Percentiles rank a stretch among this genome's conserved stretches.
Conservation (phyloP, 2,888 invertebrate species). For the Desoria tigrina region DNA sequence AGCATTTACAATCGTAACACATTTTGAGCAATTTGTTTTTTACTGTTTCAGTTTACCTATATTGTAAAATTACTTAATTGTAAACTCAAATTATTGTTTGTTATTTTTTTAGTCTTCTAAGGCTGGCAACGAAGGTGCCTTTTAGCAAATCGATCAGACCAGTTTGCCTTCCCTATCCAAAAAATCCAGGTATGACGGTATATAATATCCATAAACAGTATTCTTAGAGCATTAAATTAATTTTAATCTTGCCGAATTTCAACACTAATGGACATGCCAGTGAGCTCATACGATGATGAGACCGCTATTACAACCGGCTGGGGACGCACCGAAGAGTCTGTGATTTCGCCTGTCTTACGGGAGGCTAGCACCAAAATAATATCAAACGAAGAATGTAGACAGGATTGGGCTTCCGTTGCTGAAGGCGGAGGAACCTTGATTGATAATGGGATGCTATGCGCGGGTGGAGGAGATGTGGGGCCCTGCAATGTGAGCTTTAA, state of each 20-base stretch:
- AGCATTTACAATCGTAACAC: neutral
- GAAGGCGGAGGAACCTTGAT: constrained; percentile 40
- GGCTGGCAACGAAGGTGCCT: constrained; percentile 38
- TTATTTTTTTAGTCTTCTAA: constrained; percentile 35
- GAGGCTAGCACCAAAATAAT: constrained; percentile 39
- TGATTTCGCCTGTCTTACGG: constrained; percentile 47
- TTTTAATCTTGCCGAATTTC: too few species aligned
- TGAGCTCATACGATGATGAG: constrained; percentile 34
- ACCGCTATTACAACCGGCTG: constrained; percentile 46
- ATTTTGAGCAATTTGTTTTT: neutral
- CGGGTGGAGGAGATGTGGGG: constrained; percentile 43
- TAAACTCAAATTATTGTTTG: too few species aligned
- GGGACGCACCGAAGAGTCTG: constrained; percentile 48
- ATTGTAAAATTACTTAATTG: neutral
- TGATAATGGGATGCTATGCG: constrained; percentile 41
- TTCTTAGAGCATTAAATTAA: neutral
- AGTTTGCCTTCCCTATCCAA: constrained; percentile 43
- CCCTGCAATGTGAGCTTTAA: constrained; percentile 44
- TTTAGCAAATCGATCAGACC: constrained; percentile 40
- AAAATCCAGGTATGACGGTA: constrained; percentile 26
- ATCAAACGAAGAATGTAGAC: constrained; percentile 35
- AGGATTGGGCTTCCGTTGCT: constrained; percentile 34
- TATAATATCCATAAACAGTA: neutral
- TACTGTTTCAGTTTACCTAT: too few species aligned
- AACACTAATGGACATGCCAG: too few species aligned